Percentiles rank a stretch among this genome's conserved stretches.
phyloP scores from a whole-genome alignment of 2,888 invertebrate species.

The Barypeithes pellucidus region DNA sequence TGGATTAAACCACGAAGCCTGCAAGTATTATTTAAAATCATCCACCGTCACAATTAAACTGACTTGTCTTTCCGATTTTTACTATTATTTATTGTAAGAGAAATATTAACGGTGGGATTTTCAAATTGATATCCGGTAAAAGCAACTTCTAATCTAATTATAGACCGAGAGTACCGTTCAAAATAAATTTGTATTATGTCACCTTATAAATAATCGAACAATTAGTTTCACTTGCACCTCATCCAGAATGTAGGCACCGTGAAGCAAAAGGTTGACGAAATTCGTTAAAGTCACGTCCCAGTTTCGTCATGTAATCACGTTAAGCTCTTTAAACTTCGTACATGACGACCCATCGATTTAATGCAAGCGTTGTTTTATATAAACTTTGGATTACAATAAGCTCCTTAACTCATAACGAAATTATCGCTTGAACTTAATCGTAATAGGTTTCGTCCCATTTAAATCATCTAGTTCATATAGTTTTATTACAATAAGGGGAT shows the following conservation, averaged over 20 bases:
- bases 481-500: too few relatives aligned
- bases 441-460: too few relatives aligned
- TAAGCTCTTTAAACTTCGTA: slow-evolving; percentile 27
- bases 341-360: slow-evolving; percentile 33
- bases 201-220: neutral
- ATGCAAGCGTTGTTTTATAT: slow-evolving; percentile 32
- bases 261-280: neutral
- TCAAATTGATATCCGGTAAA: too few relatives aligned
- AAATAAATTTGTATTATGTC: neutral
- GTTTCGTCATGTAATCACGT: slow-evolving; percentile 11
- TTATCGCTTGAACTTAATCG: slow-evolving; percentile 23
- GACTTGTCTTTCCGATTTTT: too few relatives aligned
- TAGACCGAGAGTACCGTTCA: too few relatives aligned
- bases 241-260: neutral
- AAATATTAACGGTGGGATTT: too few relatives aligned
- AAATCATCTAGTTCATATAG: too few relatives aligned
- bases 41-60: too few relatives aligned
- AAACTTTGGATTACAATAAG: slow-evolving; percentile 39
- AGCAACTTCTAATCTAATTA: too few relatives aligned
- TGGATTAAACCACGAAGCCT: too few relatives aligned
- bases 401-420: slow-evolving; percentile 30
- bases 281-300: slow-evolving; percentile 17
- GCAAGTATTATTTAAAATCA: too few relatives aligned
- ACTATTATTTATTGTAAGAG: too few relatives aligned
- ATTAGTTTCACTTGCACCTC: neutral